Conservation (phyloP, 2,113 vertebrate species). For the Gobio gobio region DNA sequence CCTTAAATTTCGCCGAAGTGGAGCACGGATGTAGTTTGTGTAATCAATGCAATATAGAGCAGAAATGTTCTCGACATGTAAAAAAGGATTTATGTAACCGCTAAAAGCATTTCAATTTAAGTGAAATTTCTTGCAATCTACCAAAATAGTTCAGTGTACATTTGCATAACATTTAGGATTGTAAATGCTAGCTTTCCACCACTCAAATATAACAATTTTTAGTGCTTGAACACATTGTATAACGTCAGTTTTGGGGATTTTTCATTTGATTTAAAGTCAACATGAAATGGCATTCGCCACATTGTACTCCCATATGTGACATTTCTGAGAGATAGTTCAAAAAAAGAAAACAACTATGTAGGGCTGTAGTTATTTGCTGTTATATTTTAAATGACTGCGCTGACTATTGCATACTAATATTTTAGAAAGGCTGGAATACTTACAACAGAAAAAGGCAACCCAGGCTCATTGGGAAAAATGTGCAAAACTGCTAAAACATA, state of each 20-base stretch:
- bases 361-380: neutral
- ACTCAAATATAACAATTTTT: neutral
- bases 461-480: neutral
- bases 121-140: neutral
- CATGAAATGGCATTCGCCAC: neutral
- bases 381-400: neutral
- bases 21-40: neutral
- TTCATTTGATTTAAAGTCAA: slow-evolving; percentile 21
- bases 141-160: neutral
- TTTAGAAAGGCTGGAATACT: neutral
- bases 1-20: slow-evolving; percentile 2
- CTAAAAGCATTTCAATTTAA: slow-evolving; percentile 29
- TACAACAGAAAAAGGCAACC: neutral
- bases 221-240: neutral
- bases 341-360: neutral
- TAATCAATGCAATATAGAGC: neutral
- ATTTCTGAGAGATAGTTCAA: neutral
- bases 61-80: neutral
- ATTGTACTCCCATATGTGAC: neutral
- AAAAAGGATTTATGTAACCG: slow-evolving; percentile 1
- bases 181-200: neutral
- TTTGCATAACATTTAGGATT: slow-evolving; percentile 5
- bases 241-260: neutral
- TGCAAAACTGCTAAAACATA: neutral
- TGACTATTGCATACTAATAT: neutral